Conservation (phyloP, 1,140 invertebrate species). For the Limonius californicus region DNA sequence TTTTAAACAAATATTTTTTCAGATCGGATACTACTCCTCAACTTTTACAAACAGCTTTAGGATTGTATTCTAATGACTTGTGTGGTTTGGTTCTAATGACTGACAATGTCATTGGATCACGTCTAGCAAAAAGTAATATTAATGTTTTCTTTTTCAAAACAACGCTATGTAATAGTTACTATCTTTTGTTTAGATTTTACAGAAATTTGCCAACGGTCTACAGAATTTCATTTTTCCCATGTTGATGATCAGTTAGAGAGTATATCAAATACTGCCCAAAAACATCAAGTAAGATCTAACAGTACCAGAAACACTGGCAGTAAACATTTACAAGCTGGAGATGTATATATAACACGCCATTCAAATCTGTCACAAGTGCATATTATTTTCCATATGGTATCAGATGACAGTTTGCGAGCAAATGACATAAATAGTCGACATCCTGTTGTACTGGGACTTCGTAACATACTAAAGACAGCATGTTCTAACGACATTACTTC, state of each 20-base stretch:
- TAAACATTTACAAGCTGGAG: slow-evolving; percentile 73
- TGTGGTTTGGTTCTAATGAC: slow-evolving; percentile 83
- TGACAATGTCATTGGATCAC: slow-evolving; percentile 71
- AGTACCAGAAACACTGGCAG: slow-evolving; percentile 37
- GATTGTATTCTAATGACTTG: slow-evolving; percentile 87
- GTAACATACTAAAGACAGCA: slow-evolving; percentile 92
- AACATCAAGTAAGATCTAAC: slow-evolving; percentile 28
- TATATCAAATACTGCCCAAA: slow-evolving; percentile 48
- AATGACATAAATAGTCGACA: slow-evolving; percentile 94
- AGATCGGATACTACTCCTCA: slow-evolving; percentile 65
- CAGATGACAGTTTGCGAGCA: slow-evolving; percentile 66
- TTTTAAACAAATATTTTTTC: slow-evolving; percentile 31
- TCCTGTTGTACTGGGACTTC: slow-evolving; percentile 89
- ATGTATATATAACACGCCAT: slow-evolving; percentile 92
- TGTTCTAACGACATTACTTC: slow-evolving; percentile 91
- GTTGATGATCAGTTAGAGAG: slow-evolving; percentile 82
- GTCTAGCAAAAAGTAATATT: slow-evolving; percentile 64
- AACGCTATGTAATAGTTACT: neutral
- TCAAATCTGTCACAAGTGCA: slow-evolving; percentile 94
- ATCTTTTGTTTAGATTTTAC: slow-evolving; percentile 52
- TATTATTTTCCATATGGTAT: slow-evolving; percentile 91
- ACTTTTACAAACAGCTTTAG: slow-evolving; percentile 87
- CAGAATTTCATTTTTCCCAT: slow-evolving; percentile 87
- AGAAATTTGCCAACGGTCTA: slow-evolving; percentile 61
- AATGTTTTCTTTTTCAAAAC: too few species aligned